Evolutionary conservation across 1,140 invertebrate species (phyloP).

Genomic region (Polyergus mexicanus): DNA sequence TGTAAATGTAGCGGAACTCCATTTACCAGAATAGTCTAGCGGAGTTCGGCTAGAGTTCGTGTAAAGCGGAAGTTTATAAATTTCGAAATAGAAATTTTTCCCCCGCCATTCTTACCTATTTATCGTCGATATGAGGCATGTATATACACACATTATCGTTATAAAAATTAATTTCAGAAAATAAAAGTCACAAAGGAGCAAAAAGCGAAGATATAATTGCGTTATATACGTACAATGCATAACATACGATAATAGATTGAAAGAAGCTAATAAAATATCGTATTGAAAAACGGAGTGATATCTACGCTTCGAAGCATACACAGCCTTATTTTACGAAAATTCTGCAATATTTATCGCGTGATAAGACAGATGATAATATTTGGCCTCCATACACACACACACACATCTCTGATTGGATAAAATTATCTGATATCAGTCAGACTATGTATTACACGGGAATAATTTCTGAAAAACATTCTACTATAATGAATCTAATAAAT

Average conservation of each 20-base stretch:
- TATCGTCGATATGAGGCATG: background rate
- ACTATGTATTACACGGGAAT: background rate
- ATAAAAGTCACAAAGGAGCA: background rate
- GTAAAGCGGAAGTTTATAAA: conserved; percentile 18
- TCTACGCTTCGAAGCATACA: background rate
- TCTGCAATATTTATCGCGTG: conserved; percentile 17
- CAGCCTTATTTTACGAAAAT: background rate
- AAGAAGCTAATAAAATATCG: background rate
- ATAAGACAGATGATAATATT: conserved; percentile 52
- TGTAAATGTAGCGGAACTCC: conserved; percentile 21
- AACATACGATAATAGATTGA: background rate
- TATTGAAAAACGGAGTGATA: background rate
- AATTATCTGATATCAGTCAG: conserved; percentile 35
- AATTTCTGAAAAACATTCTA: background rate
- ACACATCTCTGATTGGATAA: background rate
- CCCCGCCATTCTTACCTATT: background rate
- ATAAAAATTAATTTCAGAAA: background rate
- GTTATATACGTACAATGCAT: background rate
- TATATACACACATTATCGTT: background rate
- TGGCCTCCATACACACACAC: background rate
- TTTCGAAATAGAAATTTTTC: background rate
- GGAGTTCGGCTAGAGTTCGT: background rate
- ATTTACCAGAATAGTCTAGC: conserved; percentile 28
- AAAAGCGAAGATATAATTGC: background rate
- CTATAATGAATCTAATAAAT: background rate